Conservation (phyloP, 1,140 invertebrate species). For the Venustaconcha ellipsiformis region DNA sequence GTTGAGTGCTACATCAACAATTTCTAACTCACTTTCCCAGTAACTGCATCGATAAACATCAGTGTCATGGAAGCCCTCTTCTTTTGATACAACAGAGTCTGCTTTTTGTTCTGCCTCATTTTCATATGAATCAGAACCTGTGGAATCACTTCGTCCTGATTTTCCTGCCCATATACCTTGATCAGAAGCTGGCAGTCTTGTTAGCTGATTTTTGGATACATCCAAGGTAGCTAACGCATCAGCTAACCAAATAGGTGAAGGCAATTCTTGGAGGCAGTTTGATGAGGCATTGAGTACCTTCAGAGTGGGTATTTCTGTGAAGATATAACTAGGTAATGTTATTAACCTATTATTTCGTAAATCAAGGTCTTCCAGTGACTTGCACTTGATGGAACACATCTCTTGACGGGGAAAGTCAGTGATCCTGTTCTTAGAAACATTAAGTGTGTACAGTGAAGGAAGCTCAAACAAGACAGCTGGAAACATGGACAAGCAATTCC, state of each 20-base stretch:
- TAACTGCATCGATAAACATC: constrained; percentile 8
- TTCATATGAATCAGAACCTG: too few species aligned
- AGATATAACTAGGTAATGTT: constrained; percentile 82
- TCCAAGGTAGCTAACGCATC: constrained; percentile 79
- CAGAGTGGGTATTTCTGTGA: constrained; percentile 81
- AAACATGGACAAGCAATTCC: constrained; percentile 85
- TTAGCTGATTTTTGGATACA: constrained; percentile 89
- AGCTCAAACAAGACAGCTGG: constrained; percentile 88
- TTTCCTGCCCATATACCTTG: too few species aligned
- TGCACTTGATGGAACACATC: constrained; percentile 59
- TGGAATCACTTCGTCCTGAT: too few species aligned
- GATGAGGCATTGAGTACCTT: constrained; percentile 90
- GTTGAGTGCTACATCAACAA: constrained; percentile 21
- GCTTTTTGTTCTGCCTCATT: too few species aligned
- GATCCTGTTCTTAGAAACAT: constrained; percentile 89
- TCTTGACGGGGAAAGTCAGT: constrained; percentile 75
- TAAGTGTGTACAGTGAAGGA: constrained; percentile 82
- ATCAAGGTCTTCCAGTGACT: constrained; percentile 89
- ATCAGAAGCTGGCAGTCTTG: constrained; percentile 77
- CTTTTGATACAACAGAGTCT: too few species aligned
- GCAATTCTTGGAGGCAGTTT: constrained; percentile 90
- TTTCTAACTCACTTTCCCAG: constrained; percentile 11
- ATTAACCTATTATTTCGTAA: constrained; percentile 90
- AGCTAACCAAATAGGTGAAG: constrained; percentile 87
- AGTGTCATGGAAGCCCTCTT: too few species aligned